A percentile compares a stretch with the other conserved stretches of the same genome.
Evolutionary conservation across 1,140 invertebrate genomes (phyloP).

Genomic region (Drosophila sturtevanti): DNA sequence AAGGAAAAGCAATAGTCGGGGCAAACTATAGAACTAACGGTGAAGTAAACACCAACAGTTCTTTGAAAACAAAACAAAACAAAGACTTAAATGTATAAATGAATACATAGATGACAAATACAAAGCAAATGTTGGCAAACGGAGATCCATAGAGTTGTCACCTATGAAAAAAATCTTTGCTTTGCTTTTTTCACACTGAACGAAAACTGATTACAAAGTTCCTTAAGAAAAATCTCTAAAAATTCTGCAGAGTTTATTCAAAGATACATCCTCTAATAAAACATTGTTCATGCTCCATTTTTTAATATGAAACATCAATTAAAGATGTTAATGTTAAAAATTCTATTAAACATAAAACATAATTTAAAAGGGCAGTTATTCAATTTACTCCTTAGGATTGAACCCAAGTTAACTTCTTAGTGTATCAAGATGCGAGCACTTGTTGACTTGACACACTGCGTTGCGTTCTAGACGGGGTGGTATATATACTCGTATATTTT

Average conservation of each 20-base stretch:
- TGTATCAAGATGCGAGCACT: constrained; percentile 51
- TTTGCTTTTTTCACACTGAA: constrained; percentile 2
- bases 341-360: too few species aligned
- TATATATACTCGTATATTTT: constrained; percentile 60
- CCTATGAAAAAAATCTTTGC: constrained; percentile 31
- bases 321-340: too few species aligned
- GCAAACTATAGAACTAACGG: constrained; percentile 44
- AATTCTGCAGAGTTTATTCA: too few species aligned
- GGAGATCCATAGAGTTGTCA: constrained; percentile 53
- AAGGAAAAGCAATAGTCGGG: not conserved
- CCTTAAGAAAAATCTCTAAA: not conserved
- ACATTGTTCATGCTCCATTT: too few species aligned
- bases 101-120: constrained; percentile 26
- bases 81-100: constrained; percentile 22
- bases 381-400: not conserved
- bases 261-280: too few species aligned
- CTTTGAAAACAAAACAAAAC: constrained; percentile 25
- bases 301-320: too few species aligned
- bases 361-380: not conserved
- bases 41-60: constrained; percentile 59
- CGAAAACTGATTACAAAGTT: not conserved
- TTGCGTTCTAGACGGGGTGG: constrained; percentile 10
- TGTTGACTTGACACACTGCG: constrained; percentile 72
- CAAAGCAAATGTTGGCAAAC: not conserved
- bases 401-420: constrained; percentile 12